phyloP scores from a whole-genome alignment of 2,113 vertebrate species.

The Phycodurus eques region DNA sequence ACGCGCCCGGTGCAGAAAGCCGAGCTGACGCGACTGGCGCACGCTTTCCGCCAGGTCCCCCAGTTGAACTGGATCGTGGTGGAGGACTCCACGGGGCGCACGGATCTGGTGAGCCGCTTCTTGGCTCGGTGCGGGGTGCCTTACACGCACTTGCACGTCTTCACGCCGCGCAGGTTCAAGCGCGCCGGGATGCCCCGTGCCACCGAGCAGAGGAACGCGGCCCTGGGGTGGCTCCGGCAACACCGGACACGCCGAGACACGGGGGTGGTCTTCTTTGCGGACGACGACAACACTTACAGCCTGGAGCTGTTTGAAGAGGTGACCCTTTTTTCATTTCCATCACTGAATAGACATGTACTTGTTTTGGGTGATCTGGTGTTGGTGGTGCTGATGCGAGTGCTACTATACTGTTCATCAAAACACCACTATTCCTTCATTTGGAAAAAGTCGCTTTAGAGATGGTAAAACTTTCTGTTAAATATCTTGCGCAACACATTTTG shows the following conservation, averaged over 20 bases:
- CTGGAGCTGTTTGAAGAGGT: slow-evolving; percentile 98
- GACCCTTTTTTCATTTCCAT: slow-evolving; percentile 27
- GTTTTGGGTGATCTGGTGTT: no score
- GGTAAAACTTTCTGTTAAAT: no score
- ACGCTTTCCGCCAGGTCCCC: slow-evolving; percentile 92
- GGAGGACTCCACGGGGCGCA: slow-evolving; percentile 84
- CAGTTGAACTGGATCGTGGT: slow-evolving; percentile 93
- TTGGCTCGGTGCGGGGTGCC: slow-evolving; percentile 80
- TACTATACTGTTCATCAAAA: no score
- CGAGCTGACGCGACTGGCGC: slow-evolving; percentile 90
- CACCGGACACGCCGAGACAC: slow-evolving; percentile 75
- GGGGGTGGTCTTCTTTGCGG: slow-evolving; percentile 95
- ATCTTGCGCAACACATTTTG: no score
- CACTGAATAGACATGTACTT: background rate
- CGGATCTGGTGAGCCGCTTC: slow-evolving; percentile 88
- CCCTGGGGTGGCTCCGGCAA: slow-evolving; percentile 87
- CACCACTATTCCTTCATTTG: no score
- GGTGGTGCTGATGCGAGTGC: no score
- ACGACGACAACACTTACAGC: slow-evolving; percentile 98
- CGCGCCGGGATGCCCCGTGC: slow-evolving; percentile 88
- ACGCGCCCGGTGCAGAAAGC: slow-evolving; percentile 94
- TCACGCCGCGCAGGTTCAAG: slow-evolving; percentile 93
- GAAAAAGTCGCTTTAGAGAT: no score
- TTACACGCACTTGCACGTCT: slow-evolving; percentile 88
- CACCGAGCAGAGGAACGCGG: slow-evolving; percentile 93